A percentile compares a stretch with the other conserved stretches of the same genome.
Evolutionary conservation across 2,888 invertebrate species (phyloP).

Genomic region (Hylaea fasciaria): DNA sequence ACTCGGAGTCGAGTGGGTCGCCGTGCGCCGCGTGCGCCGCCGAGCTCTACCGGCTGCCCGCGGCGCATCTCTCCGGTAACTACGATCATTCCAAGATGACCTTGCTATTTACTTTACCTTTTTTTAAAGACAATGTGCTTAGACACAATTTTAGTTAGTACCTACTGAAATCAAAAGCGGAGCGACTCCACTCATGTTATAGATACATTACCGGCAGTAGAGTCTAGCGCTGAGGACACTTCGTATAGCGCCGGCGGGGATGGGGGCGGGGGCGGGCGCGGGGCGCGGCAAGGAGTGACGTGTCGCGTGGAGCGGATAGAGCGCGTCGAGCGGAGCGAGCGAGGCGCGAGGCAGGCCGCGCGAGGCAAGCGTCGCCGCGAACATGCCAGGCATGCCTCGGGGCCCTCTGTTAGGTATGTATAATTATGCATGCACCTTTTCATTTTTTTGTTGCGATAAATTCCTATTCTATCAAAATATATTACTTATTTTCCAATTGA

Average conservation of each 20-base stretch:
- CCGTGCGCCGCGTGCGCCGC: constrained; percentile 75
- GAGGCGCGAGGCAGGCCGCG: constrained; percentile 17
- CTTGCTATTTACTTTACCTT: neutral
- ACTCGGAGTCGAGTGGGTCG: constrained; percentile 75
- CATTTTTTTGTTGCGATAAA: no score
- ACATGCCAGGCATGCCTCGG: constrained; percentile 39
- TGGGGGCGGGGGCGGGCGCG: constrained; percentile 9
- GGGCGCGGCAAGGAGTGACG: neutral
- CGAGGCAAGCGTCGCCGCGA: constrained; percentile 17
- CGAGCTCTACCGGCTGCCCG: constrained; percentile 61
- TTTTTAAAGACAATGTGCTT: no score
- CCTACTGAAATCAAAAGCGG: no score
- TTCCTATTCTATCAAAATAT: no score
- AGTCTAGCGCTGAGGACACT: constrained; percentile 66
- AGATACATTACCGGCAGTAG: constrained; percentile 32
- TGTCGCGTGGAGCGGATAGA: neutral
- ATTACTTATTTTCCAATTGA: no score
- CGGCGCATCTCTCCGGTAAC: constrained; percentile 3
- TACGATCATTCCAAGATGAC: neutral
- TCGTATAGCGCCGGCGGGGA: constrained; percentile 48
- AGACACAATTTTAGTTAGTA: no score
- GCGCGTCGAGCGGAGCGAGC: constrained; percentile 22
- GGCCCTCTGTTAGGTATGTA: constrained; percentile 56
- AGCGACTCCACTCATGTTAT: neutral
- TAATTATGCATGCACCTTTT: neutral